These are phyloP conservation scores for Diaphora mendica DNA, from an alignment of 2,888 invertebrate genomes.

Conservation along the genomic window DNA sequence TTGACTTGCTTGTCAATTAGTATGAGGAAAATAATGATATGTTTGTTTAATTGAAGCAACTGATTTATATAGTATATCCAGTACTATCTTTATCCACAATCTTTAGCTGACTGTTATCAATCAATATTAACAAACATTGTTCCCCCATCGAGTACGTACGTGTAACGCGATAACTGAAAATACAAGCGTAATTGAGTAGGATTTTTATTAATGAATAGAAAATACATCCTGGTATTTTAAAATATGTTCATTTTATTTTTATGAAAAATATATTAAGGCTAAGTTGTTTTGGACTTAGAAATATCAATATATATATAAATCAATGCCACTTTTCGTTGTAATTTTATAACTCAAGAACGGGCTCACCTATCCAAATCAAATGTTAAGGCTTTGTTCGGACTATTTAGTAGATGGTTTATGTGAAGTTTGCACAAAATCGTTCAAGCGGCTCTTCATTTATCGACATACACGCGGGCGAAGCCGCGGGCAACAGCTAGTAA, in stretches of 20 bases:
- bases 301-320: no score
- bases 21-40: background rate
- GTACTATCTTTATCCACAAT: background rate
- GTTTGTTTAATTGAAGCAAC: background rate
- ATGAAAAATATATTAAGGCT: background rate
- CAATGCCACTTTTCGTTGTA: no score
- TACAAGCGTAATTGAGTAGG: background rate
- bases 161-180: background rate
- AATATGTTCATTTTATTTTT: no score
- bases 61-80: background rate
- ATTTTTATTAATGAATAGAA: background rate
- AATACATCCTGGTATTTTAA: no score
- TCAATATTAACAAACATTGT: background rate
- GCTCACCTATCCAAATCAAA: no score
- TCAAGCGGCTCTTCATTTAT: no score
- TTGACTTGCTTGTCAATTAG: constrained; percentile 14
- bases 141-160: background rate
- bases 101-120: background rate
- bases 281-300: background rate
- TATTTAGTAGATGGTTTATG: no score
- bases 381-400: no score
- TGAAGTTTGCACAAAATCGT: no score
- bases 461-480: no score
- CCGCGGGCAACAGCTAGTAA: no score
- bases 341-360: no score